Evolutionary conservation across 2,797 vertebrate species (phyloP), one percentile per base, ranked within the genome.

Genomic region (Enteromius thamalakanensis): DNA sequence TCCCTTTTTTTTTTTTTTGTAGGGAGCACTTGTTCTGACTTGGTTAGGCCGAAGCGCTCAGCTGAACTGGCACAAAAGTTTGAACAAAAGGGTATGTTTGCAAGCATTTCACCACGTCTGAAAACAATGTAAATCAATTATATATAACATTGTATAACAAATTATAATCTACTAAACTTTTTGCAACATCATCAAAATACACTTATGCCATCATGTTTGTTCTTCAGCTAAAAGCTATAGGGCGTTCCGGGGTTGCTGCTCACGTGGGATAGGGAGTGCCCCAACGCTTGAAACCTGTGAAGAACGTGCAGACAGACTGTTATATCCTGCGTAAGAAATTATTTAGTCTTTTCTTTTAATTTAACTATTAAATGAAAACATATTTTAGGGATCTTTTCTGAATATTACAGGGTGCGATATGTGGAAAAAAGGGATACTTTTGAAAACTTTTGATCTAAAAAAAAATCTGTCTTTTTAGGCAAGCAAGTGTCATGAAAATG

Each of bases 21-120:
- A 97, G 97, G 14, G 79, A 82, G 90, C 29, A 58, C 87, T 26
- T 98, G 97, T 86, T 87, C 90, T 12, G 94, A 93, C 21, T 68
- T 87, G 47, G 23, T 96, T 17, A 94, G 97, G 86, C 70, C 93
- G 1, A 96, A 91, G 83, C 92, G 97, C 67, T 90, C 89, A 4
- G 8, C 6, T 9, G 3, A 3, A 8, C 17, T 80, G 6, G 65
- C 11, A 2, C 3, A 58, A 6, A 5, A 0, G 34, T 26, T 84
- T 17, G 55, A 82, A 21, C 3, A 7, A 34, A 19, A 62, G 0
- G 84, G 87, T 87, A 12, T 58, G 76, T 76, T 60, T 49, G 34
- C 58, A 53, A 55, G 15, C 23, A 42, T 29, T 42, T 10, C 6
- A 45, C 15, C 3, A 45, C 10, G 7, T 47, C 71, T 75, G 4